A percentile compares a stretch with the other conserved stretches of the same genome.
Evolutionary conservation across 2,797 vertebrate species (phyloP).

Genomic region (Protosalanx chinensis): DNA sequence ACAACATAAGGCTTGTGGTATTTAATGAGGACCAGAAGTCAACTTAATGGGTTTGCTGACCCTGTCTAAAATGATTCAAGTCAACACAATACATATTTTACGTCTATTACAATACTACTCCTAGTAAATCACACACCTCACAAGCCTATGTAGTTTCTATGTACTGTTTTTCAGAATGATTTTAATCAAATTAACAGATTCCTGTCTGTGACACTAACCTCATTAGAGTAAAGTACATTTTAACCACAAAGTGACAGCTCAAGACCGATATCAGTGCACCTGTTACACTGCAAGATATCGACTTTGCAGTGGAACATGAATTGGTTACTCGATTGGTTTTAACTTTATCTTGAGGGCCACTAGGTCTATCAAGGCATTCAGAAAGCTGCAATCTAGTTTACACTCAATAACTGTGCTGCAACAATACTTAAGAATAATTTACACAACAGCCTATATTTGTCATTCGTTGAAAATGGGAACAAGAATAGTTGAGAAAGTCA

Average conservation of each 20-base stretch:
- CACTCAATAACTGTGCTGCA: not conserved
- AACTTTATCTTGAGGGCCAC: too few relatives aligned
- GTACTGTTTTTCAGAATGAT: constrained; percentile 26
- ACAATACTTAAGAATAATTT: not conserved
- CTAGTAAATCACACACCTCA: too few relatives aligned
- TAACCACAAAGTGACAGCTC: constrained; percentile 39
- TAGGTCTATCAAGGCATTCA: not conserved
- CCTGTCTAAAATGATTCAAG: too few relatives aligned
- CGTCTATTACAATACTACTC: too few relatives aligned
- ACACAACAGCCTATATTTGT: not conserved
- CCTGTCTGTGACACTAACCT: constrained; percentile 47
- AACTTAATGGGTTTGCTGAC: too few relatives aligned
- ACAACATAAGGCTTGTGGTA: too few relatives aligned
- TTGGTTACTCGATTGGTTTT: not conserved
- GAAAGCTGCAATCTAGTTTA: not conserved
- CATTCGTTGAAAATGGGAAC: not conserved
- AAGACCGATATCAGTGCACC: constrained; percentile 28
- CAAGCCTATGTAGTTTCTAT: too few relatives aligned
- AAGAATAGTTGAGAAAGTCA: not conserved
- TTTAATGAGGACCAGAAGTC: too few relatives aligned
- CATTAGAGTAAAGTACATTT: constrained; percentile 41
- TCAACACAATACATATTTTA: too few relatives aligned
- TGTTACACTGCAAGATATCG: not conserved
- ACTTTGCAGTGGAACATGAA: not conserved
- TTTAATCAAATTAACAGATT: constrained; percentile 50